phyloP scores from a whole-genome alignment of 2,888 invertebrate genomes.

The Lithophane socia region DNA sequence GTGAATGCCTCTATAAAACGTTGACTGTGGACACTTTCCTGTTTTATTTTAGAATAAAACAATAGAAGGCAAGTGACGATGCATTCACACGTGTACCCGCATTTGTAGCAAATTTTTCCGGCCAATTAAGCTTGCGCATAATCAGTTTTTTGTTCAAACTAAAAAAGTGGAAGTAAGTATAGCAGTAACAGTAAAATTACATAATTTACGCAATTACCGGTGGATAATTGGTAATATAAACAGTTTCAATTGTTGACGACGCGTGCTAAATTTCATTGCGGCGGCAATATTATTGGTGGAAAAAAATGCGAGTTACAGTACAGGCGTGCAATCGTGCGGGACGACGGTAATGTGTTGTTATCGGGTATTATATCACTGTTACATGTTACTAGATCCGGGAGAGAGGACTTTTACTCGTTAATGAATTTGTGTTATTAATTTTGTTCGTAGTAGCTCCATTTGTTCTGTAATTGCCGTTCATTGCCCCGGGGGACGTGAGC shows the following conservation, averaged over 20 bases:
- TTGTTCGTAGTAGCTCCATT: conserved; percentile 33
- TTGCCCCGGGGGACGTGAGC: conserved; percentile 26
- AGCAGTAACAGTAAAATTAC: conserved; percentile 66
- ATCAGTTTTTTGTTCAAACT: conserved; percentile 32
- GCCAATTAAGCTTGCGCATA: conserved; percentile 49
- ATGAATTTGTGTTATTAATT: conserved; percentile 50
- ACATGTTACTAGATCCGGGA: conserved; percentile 71
- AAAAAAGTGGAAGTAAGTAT: conserved; percentile 62
- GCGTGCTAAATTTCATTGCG: conserved; percentile 62
- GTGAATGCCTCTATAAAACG: not conserved
- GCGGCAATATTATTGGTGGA: conserved; percentile 35
- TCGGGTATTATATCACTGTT: conserved; percentile 66
- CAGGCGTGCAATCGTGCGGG: conserved; percentile 73
- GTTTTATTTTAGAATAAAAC: conserved; percentile 23
- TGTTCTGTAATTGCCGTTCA: conserved; percentile 41
- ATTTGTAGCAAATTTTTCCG: conserved; percentile 53
- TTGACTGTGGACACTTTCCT: conserved; percentile 10
- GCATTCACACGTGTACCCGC: conserved; percentile 47
- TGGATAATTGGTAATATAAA: conserved; percentile 61
- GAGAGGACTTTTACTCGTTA: conserved; percentile 63
- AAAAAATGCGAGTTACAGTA: conserved; percentile 42
- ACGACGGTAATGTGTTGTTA: conserved; percentile 67
- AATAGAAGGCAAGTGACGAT: conserved; percentile 28
- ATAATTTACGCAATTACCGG: conserved; percentile 72
- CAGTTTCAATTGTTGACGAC: conserved; percentile 56